Evolutionary conservation across 2,797 vertebrate species (phyloP), one percentile per base, ranked within the genome.

Genomic region (Rallus crepitans): DNA sequence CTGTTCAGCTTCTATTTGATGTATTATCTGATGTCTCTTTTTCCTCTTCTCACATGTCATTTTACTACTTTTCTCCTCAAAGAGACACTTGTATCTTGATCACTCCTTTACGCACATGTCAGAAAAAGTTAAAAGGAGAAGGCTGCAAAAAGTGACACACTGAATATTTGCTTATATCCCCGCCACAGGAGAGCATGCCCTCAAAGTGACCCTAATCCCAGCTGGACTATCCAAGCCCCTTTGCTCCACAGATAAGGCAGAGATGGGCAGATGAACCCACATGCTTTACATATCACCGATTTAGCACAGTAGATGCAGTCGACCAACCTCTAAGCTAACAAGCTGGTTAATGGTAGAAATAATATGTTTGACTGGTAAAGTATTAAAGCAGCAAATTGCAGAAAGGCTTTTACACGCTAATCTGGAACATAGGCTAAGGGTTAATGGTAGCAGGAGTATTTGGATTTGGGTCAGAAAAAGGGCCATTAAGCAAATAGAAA

Each of bases 1-100:
- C 79, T 94, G 82, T 92, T 81, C 82, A 86, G 61, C 39, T 91
- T 83, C 50, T 61, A 4, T 93, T 86, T 97, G 93, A 94, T 88
- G 73, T 59, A 48, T 70, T 57, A 57, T 60, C 50, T 94, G 77
- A 94, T 87, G 77, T 90, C 30, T 94, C 69, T 86, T 72, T 93
- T 63, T 16, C 19, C 18, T 75, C 39, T 70, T 88, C 65, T 90
- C 75, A 48, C 59, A 18, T 60, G 78, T 89, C 76, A 72, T 93
- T 83, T 95, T 94, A 90, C 76, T 91, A 48, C 72, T 70, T 45
- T 90, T 79, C 59, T 83, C 55, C 63, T 94, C 39, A 91, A 93
- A 94, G 91, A 64, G 59, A 72, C 50, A 31, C 24, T 93, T 91
- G 65, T 93, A 73, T 87, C 73, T 78, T 88, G 91, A 93, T 86